Conservation (phyloP, 2,888 invertebrate genomes). For the Stictocephala bisonia region DNA sequence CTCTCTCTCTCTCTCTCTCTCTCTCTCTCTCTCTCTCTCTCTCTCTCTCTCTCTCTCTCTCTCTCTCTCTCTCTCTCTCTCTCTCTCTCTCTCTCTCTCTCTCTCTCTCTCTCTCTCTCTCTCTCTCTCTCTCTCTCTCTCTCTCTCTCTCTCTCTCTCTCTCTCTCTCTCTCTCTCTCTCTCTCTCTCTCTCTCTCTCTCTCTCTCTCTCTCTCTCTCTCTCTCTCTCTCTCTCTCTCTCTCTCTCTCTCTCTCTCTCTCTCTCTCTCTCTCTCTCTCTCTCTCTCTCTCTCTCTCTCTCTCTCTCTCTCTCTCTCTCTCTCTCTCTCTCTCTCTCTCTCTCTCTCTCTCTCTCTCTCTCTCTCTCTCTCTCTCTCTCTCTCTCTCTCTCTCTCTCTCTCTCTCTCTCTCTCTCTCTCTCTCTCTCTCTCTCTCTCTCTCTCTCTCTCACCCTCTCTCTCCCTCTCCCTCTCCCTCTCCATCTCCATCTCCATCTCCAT, state of each 20-base stretch:
- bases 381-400: not conserved
- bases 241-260: slow-evolving; percentile 10
- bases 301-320: not conserved
- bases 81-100: not conserved
- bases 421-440: not conserved
- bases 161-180: not conserved
- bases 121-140: not conserved
- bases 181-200: slow-evolving; percentile 4
- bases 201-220: slow-evolving; percentile 17
- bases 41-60: not conserved
- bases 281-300: not conserved
- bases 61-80: slow-evolving; percentile 13
- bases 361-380: not conserved
- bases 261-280: not conserved
- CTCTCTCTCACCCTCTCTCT: no score
- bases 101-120: not conserved
- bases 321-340: not conserved
- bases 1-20: slow-evolving; percentile 41
- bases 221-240: slow-evolving; percentile 11
- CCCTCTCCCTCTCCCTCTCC: no score
- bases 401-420: not conserved
- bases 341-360: not conserved
- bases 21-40: slow-evolving; percentile 15
- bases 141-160: not conserved
- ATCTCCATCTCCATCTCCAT: no score